phyloP scores from a whole-genome alignment of 2,888 invertebrate species.

The Notodonta dromedarius region DNA sequence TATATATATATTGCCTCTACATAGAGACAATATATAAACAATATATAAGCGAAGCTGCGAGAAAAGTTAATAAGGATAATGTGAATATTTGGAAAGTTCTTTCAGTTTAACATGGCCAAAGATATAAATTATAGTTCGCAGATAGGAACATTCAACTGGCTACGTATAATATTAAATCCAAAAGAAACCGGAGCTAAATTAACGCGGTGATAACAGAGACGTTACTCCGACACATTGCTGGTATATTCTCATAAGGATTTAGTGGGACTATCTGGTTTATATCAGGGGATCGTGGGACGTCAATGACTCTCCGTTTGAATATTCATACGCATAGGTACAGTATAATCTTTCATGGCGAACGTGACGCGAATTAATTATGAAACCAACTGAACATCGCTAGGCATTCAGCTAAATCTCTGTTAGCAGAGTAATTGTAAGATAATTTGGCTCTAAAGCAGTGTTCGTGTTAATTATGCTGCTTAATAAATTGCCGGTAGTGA shows the following conservation, averaged over 20 bases:
- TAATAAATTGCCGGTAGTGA: not conserved
- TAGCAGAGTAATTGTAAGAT: slow-evolving; percentile 26
- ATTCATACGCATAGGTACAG: slow-evolving; percentile 56
- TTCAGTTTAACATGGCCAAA: too few species aligned
- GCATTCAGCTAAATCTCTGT: slow-evolving; percentile 28
- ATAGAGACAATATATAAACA: too few species aligned
- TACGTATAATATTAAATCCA: too few species aligned
- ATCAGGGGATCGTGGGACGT: slow-evolving; percentile 27
- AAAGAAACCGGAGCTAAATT: not conserved
- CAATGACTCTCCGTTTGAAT: slow-evolving; percentile 49
- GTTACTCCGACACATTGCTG: not conserved
- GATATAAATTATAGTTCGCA: too few species aligned
- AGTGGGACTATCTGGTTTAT: slow-evolving; percentile 28
- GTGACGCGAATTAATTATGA: slow-evolving; percentile 51
- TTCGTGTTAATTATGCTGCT: slow-evolving; percentile 3
- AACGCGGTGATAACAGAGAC: not conserved
- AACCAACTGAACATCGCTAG: slow-evolving; percentile 38
- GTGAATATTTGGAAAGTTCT: too few species aligned
- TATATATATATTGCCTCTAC: too few species aligned
- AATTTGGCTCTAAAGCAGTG: slow-evolving; percentile 19
- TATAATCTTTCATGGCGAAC: slow-evolving; percentile 47
- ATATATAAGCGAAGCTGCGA: too few species aligned
- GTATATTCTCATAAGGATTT: slow-evolving; percentile 23
- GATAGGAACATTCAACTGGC: too few species aligned
- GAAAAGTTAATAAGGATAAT: too few species aligned